These are phyloP conservation scores for Dicranocentrus wangi DNA, from an alignment of 2,888 invertebrate species.

Conservation along the genomic window DNA sequence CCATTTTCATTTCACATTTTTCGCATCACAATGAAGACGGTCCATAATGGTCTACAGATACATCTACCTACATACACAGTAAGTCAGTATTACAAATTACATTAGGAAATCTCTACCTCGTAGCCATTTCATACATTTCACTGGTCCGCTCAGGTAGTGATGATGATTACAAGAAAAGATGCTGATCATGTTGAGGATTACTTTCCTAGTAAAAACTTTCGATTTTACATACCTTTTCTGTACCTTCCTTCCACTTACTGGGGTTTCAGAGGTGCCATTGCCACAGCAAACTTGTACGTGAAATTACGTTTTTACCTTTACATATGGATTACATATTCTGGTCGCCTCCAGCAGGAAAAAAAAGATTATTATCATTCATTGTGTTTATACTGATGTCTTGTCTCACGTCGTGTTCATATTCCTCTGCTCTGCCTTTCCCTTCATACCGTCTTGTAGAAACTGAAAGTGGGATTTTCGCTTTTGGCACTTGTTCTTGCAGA, in stretches of 20 bases:
- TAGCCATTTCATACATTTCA: background rate
- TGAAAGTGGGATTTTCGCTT: constrained; percentile 36
- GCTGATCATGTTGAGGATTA: too few species aligned
- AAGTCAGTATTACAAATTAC: constrained; percentile 5
- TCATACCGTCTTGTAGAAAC: constrained; percentile 10
- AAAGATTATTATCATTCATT: background rate
- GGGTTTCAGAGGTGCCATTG: background rate
- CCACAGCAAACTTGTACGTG: too few species aligned
- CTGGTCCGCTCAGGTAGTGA: too few species aligned
- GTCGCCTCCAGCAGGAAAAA: constrained; percentile 22
- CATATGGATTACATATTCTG: background rate
- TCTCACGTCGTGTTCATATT: background rate
- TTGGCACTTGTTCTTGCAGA: background rate
- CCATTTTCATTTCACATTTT: constrained; percentile 1
- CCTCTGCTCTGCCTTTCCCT: background rate
- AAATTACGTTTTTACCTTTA: background rate
- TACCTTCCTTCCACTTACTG: background rate
- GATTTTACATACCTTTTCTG: background rate
- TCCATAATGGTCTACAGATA: background rate
- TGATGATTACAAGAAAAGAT: too few species aligned
- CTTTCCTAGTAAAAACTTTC: background rate
- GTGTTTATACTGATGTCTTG: background rate
- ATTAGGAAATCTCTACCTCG: background rate
- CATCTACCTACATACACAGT: background rate
- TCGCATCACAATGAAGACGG: background rate